Conservation (phyloP, 1,140 invertebrate species). For the Euwallacea fornicatus region DNA sequence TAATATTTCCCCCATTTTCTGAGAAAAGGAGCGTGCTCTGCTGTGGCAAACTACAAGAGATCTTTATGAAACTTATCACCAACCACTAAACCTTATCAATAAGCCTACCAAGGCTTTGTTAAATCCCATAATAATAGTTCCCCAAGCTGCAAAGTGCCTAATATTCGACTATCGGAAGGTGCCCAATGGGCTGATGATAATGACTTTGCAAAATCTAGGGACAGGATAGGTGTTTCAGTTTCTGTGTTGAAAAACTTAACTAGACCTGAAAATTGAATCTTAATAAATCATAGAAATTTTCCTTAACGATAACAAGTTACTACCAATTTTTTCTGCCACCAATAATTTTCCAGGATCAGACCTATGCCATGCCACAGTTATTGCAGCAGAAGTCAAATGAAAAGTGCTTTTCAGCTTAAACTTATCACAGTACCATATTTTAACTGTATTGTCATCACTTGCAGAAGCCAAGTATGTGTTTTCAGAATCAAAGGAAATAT, state of each 20-base stretch:
- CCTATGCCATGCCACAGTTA: slow-evolving; percentile 70
- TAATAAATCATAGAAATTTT: slow-evolving; percentile 9
- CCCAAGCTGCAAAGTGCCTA: slow-evolving; percentile 64
- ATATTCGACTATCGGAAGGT: slow-evolving; percentile 61
- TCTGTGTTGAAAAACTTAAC: slow-evolving; percentile 72
- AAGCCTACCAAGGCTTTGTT: slow-evolving; percentile 58
- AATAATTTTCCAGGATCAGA: slow-evolving; percentile 73
- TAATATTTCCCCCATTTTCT: slow-evolving; percentile 60
- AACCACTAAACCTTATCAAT: background rate
- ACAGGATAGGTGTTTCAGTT: slow-evolving; percentile 69
- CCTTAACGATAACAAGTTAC: background rate
- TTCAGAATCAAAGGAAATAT: slow-evolving; percentile 67
- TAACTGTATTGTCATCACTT: slow-evolving; percentile 76
- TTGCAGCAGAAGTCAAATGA: slow-evolving; percentile 67
- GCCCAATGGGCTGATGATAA: slow-evolving; percentile 74
- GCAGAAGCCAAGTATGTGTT: slow-evolving; percentile 71
- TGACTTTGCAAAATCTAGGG: slow-evolving; percentile 65
- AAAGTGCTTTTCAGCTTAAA: slow-evolving; percentile 61
- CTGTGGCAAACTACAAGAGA: slow-evolving; percentile 57
- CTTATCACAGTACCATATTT: slow-evolving; percentile 66
- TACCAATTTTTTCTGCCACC: slow-evolving; percentile 73
- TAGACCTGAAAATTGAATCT: slow-evolving; percentile 14
- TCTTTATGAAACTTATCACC: background rate
- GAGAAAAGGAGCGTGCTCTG: slow-evolving; percentile 60
- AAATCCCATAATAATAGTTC: slow-evolving; percentile 67